A percentile compares a stretch with the other conserved stretches of the same genome.
These are phyloP conservation scores for Acestrorhynchus altus DNA, from an alignment of 2,797 vertebrate genomes.

Conservation along the genomic window DNA sequence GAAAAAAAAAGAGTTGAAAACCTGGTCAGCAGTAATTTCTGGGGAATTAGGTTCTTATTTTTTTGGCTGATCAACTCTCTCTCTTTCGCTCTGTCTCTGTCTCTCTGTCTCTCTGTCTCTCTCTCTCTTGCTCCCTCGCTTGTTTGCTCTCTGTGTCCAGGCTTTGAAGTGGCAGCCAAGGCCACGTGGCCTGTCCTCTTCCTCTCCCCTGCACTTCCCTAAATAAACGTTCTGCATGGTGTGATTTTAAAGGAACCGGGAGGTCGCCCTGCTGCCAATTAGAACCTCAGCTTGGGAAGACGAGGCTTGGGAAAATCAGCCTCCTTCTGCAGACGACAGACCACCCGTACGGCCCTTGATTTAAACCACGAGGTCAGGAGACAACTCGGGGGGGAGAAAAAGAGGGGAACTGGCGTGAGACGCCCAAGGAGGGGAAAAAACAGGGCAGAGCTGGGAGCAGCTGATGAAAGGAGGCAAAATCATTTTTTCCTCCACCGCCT, in stretches of 20 bases:
- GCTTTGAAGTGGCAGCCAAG: slow-evolving; percentile 58
- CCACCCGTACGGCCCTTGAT: slow-evolving; percentile 67
- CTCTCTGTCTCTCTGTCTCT: slow-evolving; percentile 31
- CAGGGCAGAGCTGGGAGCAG: slow-evolving; percentile 10
- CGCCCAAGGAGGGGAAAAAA: slow-evolving; percentile 11
- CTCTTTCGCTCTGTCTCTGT: too few species aligned
- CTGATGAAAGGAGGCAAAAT: slow-evolving; percentile 66
- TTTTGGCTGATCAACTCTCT: too few species aligned
- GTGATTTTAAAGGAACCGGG: slow-evolving; percentile 72
- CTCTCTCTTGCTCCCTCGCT: slow-evolving; percentile 10
- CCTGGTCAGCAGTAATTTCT: too few species aligned
- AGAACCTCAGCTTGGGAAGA: slow-evolving; percentile 64
- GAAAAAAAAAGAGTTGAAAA: too few species aligned
- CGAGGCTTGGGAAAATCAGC: slow-evolving; percentile 53
- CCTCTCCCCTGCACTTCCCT: slow-evolving; percentile 66
- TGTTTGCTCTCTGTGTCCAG: slow-evolving; percentile 37
- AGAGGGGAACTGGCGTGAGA: slow-evolving; percentile 27
- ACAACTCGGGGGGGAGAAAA: slow-evolving; percentile 18
- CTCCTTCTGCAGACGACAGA: slow-evolving; percentile 59
- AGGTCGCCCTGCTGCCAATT: slow-evolving; percentile 70
- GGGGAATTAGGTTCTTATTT: too few species aligned
- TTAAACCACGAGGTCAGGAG: slow-evolving; percentile 50
- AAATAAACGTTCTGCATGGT: slow-evolving; percentile 75
- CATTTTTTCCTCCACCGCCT: slow-evolving; percentile 66
- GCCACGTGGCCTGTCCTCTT: slow-evolving; percentile 53